Conservation (phyloP, 2,113 vertebrate genomes). For the Sceloporus undulatus region DNA sequence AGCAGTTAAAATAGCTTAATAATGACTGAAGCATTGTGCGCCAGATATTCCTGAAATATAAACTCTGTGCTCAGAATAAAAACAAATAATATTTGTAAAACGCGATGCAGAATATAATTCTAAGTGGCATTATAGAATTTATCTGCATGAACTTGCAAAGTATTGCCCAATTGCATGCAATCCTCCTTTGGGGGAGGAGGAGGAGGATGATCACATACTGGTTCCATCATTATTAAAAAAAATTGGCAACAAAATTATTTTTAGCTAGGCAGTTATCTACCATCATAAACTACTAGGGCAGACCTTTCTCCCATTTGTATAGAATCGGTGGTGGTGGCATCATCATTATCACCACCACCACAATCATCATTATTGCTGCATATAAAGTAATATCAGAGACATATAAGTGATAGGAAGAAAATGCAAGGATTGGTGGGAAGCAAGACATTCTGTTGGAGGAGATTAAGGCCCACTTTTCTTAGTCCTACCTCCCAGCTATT, state of each 20-base stretch:
- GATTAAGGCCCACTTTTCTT: conserved; percentile 51
- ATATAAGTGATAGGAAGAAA: conserved; percentile 48
- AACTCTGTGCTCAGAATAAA: not conserved
- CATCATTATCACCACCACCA: no score
- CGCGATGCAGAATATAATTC: not conserved
- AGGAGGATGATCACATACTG: not conserved
- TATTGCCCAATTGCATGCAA: not conserved
- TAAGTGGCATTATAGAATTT: conserved; percentile 1
- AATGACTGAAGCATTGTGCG: not conserved
- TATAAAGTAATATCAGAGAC: conserved; percentile 21
- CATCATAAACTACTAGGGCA: not conserved
- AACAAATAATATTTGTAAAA: not conserved
- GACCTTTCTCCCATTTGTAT: conserved; percentile 7
- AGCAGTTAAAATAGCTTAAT: not conserved
- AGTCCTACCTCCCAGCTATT: conserved; percentile 52
- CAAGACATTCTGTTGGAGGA: conserved; percentile 41
- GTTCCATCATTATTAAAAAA: conserved; percentile 3
- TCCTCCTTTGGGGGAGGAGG: not conserved
- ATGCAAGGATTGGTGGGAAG: conserved; percentile 38
- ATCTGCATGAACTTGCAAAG: not conserved
- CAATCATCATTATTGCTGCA: not conserved
- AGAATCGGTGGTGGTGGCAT: not conserved
- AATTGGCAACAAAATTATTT: conserved; percentile 9
- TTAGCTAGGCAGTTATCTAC: conserved; percentile 7
- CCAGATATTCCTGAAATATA: conserved; percentile 7